Evolutionary conservation across 30 jellyfish, hydroid and myxozoan species (phyloP).

Genomic region (Mastigias papua): DNA sequence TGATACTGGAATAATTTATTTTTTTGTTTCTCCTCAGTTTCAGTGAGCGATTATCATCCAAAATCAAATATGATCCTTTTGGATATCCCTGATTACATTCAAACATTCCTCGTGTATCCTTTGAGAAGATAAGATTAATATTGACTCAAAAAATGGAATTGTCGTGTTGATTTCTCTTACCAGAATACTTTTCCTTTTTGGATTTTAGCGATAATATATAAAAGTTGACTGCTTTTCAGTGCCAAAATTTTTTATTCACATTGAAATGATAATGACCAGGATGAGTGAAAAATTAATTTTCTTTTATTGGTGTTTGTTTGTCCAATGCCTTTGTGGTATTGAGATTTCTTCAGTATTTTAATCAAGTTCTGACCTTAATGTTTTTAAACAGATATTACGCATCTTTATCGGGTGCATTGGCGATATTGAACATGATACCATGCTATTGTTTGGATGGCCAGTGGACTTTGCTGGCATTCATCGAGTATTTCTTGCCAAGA

Average conservation of each 20-base stretch:
- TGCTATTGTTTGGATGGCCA: slow-evolving; percentile 94
- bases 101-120: slow-evolving; percentile 79
- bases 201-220: too few species aligned
- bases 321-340: background rate
- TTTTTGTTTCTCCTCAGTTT: slow-evolving; percentile 14
- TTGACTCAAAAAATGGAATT: too few species aligned
- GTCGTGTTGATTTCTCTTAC: too few species aligned
- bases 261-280: too few species aligned
- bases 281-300: too few species aligned
- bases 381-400: slow-evolving; percentile 67
- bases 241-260: too few species aligned
- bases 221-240: too few species aligned
- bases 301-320: too few species aligned
- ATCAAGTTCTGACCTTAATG: background rate
- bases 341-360: background rate
- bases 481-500: slow-evolving; percentile 70
- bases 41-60: slow-evolving; percentile 78
- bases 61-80: slow-evolving; percentile 54
- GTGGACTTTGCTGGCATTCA: slow-evolving; percentile 76
- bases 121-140: background rate
- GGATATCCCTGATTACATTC: slow-evolving; percentile 83
- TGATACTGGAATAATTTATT: background rate
- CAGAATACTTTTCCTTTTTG: too few species aligned
- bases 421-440: slow-evolving; percentile 88
- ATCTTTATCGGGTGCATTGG: slow-evolving; percentile 92